Evolutionary conservation across 2,113 vertebrate species (phyloP).

Genomic region (Probosciger aterrimus): DNA sequence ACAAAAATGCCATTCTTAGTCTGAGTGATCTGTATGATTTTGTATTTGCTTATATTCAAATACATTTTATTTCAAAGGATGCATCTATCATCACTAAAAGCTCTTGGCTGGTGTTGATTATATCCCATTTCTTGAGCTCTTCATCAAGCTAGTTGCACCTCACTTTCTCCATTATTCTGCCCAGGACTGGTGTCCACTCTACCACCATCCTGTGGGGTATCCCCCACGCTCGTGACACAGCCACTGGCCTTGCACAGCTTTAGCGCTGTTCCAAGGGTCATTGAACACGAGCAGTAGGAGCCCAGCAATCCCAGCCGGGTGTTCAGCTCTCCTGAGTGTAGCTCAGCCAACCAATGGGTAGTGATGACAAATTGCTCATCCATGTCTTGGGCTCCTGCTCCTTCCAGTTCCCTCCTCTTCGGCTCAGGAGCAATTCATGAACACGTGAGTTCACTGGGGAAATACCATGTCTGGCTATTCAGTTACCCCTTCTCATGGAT

Average conservation of each 20-base stretch:
- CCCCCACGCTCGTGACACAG: accelerated
- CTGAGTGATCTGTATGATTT: neutral
- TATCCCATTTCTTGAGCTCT: neutral
- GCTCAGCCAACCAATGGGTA: neutral
- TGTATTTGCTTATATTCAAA: neutral
- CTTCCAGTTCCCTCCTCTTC: neutral
- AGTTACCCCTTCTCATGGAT: neutral
- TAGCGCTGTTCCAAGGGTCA: neutral
- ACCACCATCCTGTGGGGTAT: too few species aligned
- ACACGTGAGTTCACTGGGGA: accelerated
- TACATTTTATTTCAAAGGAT: neutral
- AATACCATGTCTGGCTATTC: neutral
- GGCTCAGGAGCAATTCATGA: neutral
- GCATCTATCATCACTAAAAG: neutral
- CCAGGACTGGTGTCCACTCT: neutral
- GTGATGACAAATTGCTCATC: neutral
- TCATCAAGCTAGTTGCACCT: neutral
- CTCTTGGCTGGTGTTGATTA: neutral
- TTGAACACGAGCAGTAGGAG: neutral
- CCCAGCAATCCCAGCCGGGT: neutral
- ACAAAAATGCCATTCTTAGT: neutral
- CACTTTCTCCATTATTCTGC: neutral
- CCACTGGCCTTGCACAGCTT: neutral
- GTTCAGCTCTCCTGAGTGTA: neutral
- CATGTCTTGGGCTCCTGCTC: neutral